A percentile compares a stretch with the other conserved stretches of the same genome.
Conservation (phyloP, 2,113 vertebrate species). For the Mirza zaza region DNA sequence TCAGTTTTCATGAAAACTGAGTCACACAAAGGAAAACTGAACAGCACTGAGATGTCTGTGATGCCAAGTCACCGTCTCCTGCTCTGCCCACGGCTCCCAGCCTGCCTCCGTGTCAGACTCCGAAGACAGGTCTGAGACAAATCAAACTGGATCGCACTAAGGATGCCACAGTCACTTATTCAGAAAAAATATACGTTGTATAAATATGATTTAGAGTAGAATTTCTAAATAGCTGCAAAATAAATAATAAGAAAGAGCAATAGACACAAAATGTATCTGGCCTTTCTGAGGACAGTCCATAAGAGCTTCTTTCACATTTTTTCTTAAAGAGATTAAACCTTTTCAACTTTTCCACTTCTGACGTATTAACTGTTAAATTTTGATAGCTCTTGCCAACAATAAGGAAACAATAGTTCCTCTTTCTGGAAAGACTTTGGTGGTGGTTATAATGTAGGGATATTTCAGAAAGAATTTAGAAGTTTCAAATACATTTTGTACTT, state of each 20-base stretch:
- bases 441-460: background rate
- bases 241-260: background rate
- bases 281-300: background rate
- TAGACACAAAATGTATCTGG: background rate
- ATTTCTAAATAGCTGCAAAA: background rate
- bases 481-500: background rate
- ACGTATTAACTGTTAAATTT: background rate
- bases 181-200: background rate
- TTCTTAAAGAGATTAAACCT: background rate
- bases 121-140: background rate
- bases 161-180: background rate
- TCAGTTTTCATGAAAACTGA: background rate
- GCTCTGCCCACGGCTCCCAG: background rate
- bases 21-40: background rate
- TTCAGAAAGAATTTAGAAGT: background rate
- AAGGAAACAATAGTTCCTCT: background rate
- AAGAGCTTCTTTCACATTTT: background rate
- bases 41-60: background rate
- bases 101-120: too few relatives aligned
- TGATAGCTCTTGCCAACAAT: background rate
- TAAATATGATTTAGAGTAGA: background rate
- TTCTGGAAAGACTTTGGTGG: background rate
- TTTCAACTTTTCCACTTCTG: background rate
- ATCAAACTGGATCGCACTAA: rapidly evolving
- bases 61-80: rapidly evolving